Evolutionary conservation across 1,140 invertebrate species (phyloP).

Genomic region (Octopus bimaculoides): DNA sequence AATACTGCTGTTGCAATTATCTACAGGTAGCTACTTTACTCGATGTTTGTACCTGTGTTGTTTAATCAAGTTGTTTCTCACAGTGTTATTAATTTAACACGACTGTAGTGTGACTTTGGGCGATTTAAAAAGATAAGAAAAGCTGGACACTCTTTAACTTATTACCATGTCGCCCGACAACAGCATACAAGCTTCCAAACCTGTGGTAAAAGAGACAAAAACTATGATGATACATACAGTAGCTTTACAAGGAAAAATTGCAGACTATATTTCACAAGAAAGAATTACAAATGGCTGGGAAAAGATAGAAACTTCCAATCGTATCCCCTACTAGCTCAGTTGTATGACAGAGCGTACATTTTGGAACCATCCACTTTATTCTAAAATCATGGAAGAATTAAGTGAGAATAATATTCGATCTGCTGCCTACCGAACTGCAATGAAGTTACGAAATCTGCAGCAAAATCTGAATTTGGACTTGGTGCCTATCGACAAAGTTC

Average conservation of each 20-base stretch:
- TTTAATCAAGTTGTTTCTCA: slow-evolving; percentile 75
- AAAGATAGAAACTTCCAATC: slow-evolving; percentile 9
- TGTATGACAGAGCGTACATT: slow-evolving; percentile 46
- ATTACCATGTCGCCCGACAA: too few relatives aligned
- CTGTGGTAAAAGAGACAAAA: too few relatives aligned
- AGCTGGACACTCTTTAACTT: too few relatives aligned
- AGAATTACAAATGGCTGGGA: neutral
- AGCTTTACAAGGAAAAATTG: neutral
- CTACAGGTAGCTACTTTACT: slow-evolving; percentile 50
- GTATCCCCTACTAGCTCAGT: slow-evolving; percentile 70
- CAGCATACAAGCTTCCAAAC: too few relatives aligned
- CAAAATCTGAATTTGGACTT: slow-evolving; percentile 66
- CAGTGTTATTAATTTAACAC: too few relatives aligned
- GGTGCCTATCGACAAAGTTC: neutral
- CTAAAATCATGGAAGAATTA: slow-evolving; percentile 43
- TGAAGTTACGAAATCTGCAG: slow-evolving; percentile 94
- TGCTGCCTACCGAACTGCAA: slow-evolving; percentile 96
- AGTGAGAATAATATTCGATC: slow-evolving; percentile 89
- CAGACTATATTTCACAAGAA: neutral
- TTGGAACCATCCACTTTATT: slow-evolving; percentile 52
- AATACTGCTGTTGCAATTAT: slow-evolving; percentile 34
- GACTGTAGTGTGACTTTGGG: too few relatives aligned
- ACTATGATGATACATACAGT: too few relatives aligned
- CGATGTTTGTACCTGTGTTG: slow-evolving; percentile 66
- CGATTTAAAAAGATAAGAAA: too few relatives aligned